Conservation (phyloP, 2,113 vertebrate genomes). For the Lophotis ruficrista region DNA sequence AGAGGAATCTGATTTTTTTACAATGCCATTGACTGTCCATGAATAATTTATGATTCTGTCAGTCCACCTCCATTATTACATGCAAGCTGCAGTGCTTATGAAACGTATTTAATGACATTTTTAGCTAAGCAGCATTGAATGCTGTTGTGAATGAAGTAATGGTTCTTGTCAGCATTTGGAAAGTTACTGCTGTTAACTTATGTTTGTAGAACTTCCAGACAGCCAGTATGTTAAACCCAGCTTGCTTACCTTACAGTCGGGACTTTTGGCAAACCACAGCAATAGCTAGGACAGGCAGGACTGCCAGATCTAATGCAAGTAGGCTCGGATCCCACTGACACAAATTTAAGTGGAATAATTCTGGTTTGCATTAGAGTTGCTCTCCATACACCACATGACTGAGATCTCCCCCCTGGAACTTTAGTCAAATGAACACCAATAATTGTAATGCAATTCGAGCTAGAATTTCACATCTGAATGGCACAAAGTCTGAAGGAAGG, state of each 20-base stretch:
- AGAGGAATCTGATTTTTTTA: slow-evolving; percentile 26
- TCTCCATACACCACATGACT: not conserved
- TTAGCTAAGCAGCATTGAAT: not conserved
- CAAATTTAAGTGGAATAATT: not conserved
- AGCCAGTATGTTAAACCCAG: not conserved
- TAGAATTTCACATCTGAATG: not conserved
- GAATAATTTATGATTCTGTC: slow-evolving; percentile 53
- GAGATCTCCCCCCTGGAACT: not conserved
- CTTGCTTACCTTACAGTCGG: not conserved
- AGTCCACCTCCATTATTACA: slow-evolving; percentile 24
- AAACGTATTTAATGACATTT: slow-evolving; percentile 24
- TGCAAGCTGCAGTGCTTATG: not conserved
- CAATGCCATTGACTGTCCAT: slow-evolving; percentile 3
- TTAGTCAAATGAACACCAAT: not conserved
- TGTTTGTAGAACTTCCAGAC: not conserved
- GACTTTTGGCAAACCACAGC: not conserved
- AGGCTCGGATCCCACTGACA: not conserved
- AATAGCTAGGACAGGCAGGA: not conserved
- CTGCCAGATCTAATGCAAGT: not conserved
- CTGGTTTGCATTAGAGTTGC: not conserved
- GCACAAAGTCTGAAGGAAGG: not conserved
- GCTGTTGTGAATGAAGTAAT: not conserved
- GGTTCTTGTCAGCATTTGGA: not conserved
- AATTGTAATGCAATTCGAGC: not conserved
- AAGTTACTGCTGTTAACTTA: not conserved